Conservation (phyloP, 2,888 invertebrate genomes). For the Leptogaster cylindrica region DNA sequence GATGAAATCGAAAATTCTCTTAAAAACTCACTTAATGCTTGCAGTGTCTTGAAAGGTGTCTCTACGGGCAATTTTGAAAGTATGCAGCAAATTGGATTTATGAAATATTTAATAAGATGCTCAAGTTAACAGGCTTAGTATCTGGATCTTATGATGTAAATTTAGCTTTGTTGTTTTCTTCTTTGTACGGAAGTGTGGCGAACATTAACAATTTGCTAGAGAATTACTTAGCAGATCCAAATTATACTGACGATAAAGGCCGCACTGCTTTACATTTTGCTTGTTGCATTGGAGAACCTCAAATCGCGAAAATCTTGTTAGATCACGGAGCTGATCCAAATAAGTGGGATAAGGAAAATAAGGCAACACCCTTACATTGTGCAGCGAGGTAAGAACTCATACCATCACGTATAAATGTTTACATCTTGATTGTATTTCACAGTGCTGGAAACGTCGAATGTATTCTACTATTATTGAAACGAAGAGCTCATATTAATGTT, state of each 20-base stretch:
- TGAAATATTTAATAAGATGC: background rate
- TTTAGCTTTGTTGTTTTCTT: conserved; percentile 56
- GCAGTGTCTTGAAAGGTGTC: conserved; percentile 54
- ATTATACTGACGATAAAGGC: conserved; percentile 71
- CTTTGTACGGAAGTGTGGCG: conserved; percentile 56
- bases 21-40: conserved; percentile 52
- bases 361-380: conserved; percentile 78
- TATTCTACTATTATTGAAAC: conserved; percentile 68
- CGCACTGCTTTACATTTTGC: conserved; percentile 79
- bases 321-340: conserved; percentile 73
- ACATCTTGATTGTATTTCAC: background rate
- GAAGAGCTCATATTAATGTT: conserved; percentile 81
- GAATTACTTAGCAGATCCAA: conserved; percentile 65
- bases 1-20: conserved; percentile 58
- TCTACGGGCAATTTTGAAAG: conserved; percentile 55
- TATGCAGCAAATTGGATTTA: conserved; percentile 42
- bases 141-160: conserved; percentile 57
- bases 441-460: conserved; percentile 60
- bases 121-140: conserved; percentile 52
- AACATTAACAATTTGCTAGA: conserved; percentile 54
- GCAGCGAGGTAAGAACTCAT: conserved; percentile 68
- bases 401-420: background rate
- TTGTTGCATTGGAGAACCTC: conserved; percentile 75
- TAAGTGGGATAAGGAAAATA: conserved; percentile 73
- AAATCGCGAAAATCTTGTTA: conserved; percentile 74